phyloP scores from a whole-genome alignment of 2,797 vertebrate species.

The Takifugu rubripes region DNA sequence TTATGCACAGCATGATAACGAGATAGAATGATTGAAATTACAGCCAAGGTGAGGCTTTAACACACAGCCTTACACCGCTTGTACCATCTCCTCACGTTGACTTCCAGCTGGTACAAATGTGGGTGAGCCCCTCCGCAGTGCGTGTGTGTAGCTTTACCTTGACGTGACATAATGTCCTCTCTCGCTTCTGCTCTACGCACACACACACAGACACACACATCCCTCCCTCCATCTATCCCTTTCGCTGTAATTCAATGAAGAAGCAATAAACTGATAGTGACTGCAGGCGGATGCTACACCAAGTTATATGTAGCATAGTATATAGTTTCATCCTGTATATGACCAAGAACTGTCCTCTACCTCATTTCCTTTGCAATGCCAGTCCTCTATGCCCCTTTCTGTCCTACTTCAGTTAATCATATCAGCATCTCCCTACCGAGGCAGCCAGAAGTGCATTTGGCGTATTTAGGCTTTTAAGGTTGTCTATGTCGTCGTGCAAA shows the following conservation, averaged over 20 bases:
- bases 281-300: slow-evolving; percentile 51
- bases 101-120: slow-evolving; percentile 52
- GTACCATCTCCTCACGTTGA: slow-evolving; percentile 35
- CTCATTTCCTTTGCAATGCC: slow-evolving; percentile 54
- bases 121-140: slow-evolving; percentile 67
- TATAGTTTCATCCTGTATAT: slow-evolving; percentile 56
- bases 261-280: slow-evolving; percentile 54
- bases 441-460: slow-evolving; percentile 46
- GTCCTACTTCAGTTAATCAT: slow-evolving; percentile 79
- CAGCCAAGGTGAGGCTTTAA: slow-evolving; percentile 55
- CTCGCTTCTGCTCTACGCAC: slow-evolving; percentile 30
- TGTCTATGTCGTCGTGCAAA: slow-evolving; percentile 4
- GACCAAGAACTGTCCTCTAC: slow-evolving; percentile 63
- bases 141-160: slow-evolving; percentile 64
- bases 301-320: slow-evolving; percentile 39
- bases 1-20: slow-evolving; percentile 46
- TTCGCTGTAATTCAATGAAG: slow-evolving; percentile 64
- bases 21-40: slow-evolving; percentile 60
- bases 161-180: slow-evolving; percentile 66
- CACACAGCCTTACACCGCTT: slow-evolving; percentile 33
- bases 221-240: slow-evolving; percentile 28
- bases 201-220: slow-evolving; percentile 1
- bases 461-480: slow-evolving; percentile 62
- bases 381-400: slow-evolving; percentile 61
- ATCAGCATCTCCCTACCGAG: slow-evolving; percentile 45